phyloP scores from a whole-genome alignment of 1,140 invertebrate genomes.

The Caenorhabditis elegans region WBcel235 BX284603.4:12953001-12953500 shows the following conservation, averaged over 20 bases:
- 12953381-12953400: not conserved
- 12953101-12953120: too few relatives aligned
- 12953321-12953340: constrained; percentile 2
- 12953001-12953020: too few relatives aligned
- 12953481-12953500: not conserved
- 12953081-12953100: too few relatives aligned
- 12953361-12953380: not conserved
- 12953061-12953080: too few relatives aligned
- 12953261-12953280: not conserved
- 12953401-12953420: not conserved
- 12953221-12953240: not conserved
- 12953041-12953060: too few relatives aligned
- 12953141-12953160: not conserved
- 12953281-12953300: not conserved
- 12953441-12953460: too few relatives aligned
- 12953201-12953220: not conserved
- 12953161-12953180: not conserved
- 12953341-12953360: not conserved
- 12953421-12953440: too few relatives aligned
- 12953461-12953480: too few relatives aligned
- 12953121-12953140: too few relatives aligned
- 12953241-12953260: not conserved
- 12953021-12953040: too few relatives aligned
- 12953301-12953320: not conserved
- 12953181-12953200: not conserved